Evolutionary conservation across 2,888 invertebrate genomes (phyloP).

Genomic region (Euzophera pinguis): DNA sequence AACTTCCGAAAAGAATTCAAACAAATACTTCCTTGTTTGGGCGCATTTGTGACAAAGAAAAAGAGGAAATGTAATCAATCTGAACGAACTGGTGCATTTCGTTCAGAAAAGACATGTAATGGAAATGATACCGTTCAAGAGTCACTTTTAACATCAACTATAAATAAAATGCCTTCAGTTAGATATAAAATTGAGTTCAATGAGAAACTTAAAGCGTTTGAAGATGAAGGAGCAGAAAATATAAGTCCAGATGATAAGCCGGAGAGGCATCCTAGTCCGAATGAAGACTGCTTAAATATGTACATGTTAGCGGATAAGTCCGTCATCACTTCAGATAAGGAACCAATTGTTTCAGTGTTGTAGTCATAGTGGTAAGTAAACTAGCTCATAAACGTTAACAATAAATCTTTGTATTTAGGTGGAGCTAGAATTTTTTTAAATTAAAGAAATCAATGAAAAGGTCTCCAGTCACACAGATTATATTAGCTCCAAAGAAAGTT

Average conservation of each 20-base stretch:
- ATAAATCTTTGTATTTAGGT: too few species aligned
- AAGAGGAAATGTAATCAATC: conserved; percentile 65
- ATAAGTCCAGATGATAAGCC: conserved; percentile 73
- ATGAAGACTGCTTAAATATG: conserved; percentile 72
- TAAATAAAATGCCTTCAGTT: conserved; percentile 64
- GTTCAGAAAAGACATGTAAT: conserved; percentile 71
- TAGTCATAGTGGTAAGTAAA: conserved; percentile 60
- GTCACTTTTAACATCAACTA: conserved; percentile 64
- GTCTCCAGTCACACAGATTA: too few species aligned
- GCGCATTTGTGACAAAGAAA: conserved; percentile 63
- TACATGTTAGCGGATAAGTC: conserved; percentile 74
- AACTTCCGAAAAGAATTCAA: conserved; percentile 95
- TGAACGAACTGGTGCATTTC: conserved; percentile 67
- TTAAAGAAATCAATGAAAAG: too few species aligned
- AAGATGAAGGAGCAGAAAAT: conserved; percentile 53
- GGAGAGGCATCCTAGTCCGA: conserved; percentile 61
- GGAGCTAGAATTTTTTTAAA: too few species aligned
- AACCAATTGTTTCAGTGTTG: conserved; percentile 69
- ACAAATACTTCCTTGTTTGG: conserved; percentile 84
- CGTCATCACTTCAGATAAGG: conserved; percentile 62
- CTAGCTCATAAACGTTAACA: background rate
- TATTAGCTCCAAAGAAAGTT: too few species aligned
- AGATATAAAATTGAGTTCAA: conserved; percentile 69
- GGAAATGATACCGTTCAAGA: conserved; percentile 74
- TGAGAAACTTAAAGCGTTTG: conserved; percentile 52